phyloP scores from a whole-genome alignment of 1,140 invertebrate genomes.

The Bombus impatiens region DNA sequence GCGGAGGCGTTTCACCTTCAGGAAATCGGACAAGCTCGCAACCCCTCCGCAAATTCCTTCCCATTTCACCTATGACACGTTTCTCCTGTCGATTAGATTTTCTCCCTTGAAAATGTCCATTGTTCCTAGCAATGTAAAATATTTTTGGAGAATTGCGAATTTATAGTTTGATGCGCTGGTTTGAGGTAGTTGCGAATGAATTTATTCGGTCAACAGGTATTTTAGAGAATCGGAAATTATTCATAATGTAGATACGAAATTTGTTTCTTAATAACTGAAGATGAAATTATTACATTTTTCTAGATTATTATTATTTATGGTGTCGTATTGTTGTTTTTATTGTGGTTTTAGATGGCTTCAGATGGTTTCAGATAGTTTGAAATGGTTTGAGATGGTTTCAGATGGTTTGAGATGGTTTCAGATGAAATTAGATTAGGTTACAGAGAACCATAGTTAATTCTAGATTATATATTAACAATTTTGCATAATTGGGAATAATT shows the following conservation, averaged over 20 bases:
- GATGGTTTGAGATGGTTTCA: background rate
- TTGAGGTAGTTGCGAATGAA: rapidly evolving
- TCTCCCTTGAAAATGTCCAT: background rate
- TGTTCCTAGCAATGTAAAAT: background rate
- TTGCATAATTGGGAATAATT: background rate
- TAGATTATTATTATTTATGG: too few relatives aligned
- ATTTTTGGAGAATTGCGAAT: background rate
- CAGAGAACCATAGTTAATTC: too few relatives aligned
- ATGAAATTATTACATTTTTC: background rate
- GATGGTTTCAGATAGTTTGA: background rate
- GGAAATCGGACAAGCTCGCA: conserved; percentile 52
- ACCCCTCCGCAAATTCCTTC: conserved; percentile 50
- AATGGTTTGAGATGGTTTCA: background rate
- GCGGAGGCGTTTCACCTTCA: conserved; percentile 65
- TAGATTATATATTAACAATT: too few relatives aligned
- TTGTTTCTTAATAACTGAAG: background rate
- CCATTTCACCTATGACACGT: conserved; percentile 17
- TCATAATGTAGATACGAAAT: background rate
- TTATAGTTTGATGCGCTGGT: background rate
- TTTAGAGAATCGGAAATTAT: too few relatives aligned
- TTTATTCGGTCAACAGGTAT: background rate
- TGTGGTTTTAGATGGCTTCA: background rate
- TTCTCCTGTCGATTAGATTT: background rate
- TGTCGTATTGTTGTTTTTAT: too few relatives aligned
- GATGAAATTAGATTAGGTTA: background rate